A percentile compares a stretch with the other conserved stretches of the same genome.
These are phyloP conservation scores for Agapostemon virescens DNA, from an alignment of 2,888 invertebrate genomes.

Conservation along the genomic window DNA sequence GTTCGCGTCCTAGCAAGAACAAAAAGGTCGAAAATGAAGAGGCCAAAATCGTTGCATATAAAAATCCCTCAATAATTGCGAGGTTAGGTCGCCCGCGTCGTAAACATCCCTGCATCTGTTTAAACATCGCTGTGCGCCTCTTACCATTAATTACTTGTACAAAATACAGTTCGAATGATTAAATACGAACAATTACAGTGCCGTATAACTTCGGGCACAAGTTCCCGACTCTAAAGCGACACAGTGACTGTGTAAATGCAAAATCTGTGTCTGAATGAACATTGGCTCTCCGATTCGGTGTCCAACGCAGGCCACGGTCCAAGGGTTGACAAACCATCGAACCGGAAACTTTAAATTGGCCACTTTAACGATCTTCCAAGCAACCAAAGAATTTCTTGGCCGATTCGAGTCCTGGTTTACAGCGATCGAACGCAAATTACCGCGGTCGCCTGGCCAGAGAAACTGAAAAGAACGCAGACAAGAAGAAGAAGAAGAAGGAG, in stretches of 20 bases:
- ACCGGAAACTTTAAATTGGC: slow-evolving; percentile 1
- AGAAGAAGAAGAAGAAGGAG: not conserved
- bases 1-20: too few relatives aligned
- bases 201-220: not conserved
- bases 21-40: too few relatives aligned
- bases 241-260: not conserved
- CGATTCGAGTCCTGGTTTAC: slow-evolving; percentile 9
- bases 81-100: too few relatives aligned
- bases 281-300: not conserved
- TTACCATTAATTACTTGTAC: not conserved
- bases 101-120: too few relatives aligned
- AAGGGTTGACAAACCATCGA: slow-evolving; percentile 4
- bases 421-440: slow-evolving; percentile 36
- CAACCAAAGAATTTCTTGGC: slow-evolving; percentile 3
- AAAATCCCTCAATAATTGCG: too few relatives aligned
- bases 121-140: too few relatives aligned
- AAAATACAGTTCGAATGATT: not conserved
- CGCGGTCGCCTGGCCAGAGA: slow-evolving; percentile 1
- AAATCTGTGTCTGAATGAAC: not conserved
- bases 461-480: slow-evolving; percentile 9
- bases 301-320: not conserved
- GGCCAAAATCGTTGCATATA: too few relatives aligned
- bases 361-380: not conserved
- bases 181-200: not conserved
- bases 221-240: not conserved